A percentile compares a stretch with the other conserved stretches of the same genome.
These are phyloP conservation scores for Steinernema hermaphroditum DNA, from an alignment of 2,888 invertebrate species.

Conservation along the genomic window DNA sequence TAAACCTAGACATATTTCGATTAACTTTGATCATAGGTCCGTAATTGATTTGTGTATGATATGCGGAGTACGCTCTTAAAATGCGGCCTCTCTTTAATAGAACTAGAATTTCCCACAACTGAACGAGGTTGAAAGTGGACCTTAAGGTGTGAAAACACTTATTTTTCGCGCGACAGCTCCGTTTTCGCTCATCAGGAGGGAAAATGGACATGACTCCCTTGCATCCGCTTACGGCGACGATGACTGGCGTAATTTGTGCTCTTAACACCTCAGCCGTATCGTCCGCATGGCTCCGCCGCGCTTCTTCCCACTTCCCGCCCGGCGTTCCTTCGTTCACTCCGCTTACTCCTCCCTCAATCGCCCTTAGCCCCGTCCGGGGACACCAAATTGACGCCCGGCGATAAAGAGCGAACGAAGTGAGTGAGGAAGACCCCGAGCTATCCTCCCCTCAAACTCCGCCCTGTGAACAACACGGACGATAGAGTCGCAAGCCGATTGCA, in stretches of 20 bases:
- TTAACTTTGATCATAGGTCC: too few species aligned
- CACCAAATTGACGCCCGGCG: conserved; percentile 28
- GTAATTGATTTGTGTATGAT: too few species aligned
- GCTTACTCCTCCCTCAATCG: too few species aligned
- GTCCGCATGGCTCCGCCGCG: background rate
- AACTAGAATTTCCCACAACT: too few species aligned
- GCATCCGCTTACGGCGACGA: background rate
- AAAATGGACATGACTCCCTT: too few species aligned
- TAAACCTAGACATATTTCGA: too few species aligned
- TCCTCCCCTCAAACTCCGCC: background rate
- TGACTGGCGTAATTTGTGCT: conserved; percentile 4
- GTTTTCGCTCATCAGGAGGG: too few species aligned
- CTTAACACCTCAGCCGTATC: conserved; percentile 22
- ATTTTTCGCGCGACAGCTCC: too few species aligned
- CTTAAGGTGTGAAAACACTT: background rate
- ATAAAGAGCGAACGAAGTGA: conserved; percentile 8
- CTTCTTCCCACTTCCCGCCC: background rate
- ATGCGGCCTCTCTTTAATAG: too few species aligned
- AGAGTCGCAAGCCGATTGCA: conserved; percentile 10
- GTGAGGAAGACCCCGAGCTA: conserved; percentile 1
- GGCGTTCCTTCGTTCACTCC: background rate
- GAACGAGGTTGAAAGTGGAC: too few species aligned
- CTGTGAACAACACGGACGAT: background rate
- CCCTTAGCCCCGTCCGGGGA: conserved; percentile 1
- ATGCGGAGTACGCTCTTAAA: too few species aligned